These are phyloP conservation scores for Oreotrochilus melanogaster DNA, from an alignment of 2,113 vertebrate species.

Conservation along the genomic window DNA sequence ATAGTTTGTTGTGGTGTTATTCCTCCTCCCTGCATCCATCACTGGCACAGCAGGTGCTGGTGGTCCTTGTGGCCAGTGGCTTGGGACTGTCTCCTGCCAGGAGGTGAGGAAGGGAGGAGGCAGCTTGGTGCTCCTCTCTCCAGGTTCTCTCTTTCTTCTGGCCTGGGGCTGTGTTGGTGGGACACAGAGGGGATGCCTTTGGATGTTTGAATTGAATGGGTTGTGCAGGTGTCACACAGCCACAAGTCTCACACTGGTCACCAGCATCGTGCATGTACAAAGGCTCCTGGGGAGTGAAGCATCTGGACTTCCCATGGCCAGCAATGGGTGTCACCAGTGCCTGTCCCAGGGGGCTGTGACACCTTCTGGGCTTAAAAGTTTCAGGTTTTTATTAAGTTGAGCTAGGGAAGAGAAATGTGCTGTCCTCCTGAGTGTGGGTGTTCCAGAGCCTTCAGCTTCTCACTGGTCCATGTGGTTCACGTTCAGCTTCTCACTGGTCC, in stretches of 20 bases:
- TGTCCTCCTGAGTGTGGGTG: background rate
- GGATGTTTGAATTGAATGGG: background rate
- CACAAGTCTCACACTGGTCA: background rate
- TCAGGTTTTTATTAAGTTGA: background rate
- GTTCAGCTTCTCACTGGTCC: background rate
- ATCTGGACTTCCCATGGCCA: background rate
- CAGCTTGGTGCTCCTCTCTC: background rate
- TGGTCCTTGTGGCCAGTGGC: accelerated
- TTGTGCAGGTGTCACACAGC: background rate
- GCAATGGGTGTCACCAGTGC: background rate
- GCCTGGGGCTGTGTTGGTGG: background rate
- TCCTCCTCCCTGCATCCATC: background rate
- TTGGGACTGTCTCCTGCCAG: accelerated
- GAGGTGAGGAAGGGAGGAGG: background rate
- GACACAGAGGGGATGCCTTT: background rate
- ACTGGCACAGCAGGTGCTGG: accelerated
- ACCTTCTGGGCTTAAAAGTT: accelerated
- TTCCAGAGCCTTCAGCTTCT: background rate
- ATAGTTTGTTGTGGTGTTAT: background rate
- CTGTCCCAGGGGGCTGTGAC: background rate
- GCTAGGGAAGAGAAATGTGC: background rate
- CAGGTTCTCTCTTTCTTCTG: accelerated
- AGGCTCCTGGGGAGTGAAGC: background rate
- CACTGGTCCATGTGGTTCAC: too few relatives aligned
- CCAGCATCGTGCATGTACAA: accelerated